Evolutionary conservation across 2,113 vertebrate species (phyloP), one percentile per base, ranked within the genome.

Genomic region (Cavia porcellus): DNA sequence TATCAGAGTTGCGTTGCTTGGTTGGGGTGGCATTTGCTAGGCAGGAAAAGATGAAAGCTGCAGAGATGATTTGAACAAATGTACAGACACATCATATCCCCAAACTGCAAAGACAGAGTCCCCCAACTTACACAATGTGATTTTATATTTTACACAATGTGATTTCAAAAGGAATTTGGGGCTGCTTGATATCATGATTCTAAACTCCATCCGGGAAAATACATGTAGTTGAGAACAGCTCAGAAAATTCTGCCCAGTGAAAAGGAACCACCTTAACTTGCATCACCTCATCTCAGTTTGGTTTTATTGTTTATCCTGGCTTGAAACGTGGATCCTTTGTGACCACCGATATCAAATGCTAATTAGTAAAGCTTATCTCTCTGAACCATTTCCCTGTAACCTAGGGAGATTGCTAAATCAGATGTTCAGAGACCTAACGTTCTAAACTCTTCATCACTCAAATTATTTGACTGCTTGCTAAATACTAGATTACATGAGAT

Each of bases 331-430:
- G 68, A 47, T 30, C 61, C 20, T 62, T 94, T 90, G 45, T 68
- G 24, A 82, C 57, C 45, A 72, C 35, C 32, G 50, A 0, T 84
- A 80, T 64, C 62, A 83, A n/a, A 13, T 64, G 11, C 52, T 89
- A 81, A 57, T 45, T 79, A 91, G 92, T 75, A 79, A 94, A 89
- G 57, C 20, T 77, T 97, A 89, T 61, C 66, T 96, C 64, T 15
- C 59, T 62, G 30, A 70, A 32, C 45, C 80, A 14, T 70, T 94
- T 89, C 68, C 83, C 22, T 75, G 45, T 38, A 93, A 94, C 45
- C 61, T 45, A 52, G 19, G 61, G 59, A 94, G 61, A 5, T 86
- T 57, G 38, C 55, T 86, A 74, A 86, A 52, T 75, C 94, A 77
- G 52, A 12, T 91, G 20, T 82, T 91, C 68, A 86, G 66, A 89